phyloP scores from a whole-genome alignment of 1,140 invertebrate genomes.

The Drosophila mauritiana region DNA sequence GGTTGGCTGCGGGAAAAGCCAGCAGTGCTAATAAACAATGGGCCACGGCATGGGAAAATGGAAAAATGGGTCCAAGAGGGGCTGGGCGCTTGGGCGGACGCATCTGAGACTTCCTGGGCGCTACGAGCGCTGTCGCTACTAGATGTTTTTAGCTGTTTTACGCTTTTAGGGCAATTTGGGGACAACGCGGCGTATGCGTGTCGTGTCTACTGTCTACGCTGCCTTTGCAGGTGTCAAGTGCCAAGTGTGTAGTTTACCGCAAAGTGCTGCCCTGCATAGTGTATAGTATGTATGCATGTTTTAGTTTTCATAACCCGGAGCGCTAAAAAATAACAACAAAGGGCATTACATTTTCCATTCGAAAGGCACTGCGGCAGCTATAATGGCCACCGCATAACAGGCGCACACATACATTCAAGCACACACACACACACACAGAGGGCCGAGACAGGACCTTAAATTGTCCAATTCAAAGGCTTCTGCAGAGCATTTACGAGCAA shows the following conservation, averaged over 20 bases:
- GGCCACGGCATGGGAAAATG: slow-evolving; percentile 8
- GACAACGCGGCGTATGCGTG: slow-evolving; percentile 47
- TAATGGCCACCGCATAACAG: slow-evolving; percentile 38
- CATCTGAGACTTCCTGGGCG: slow-evolving; percentile 41
- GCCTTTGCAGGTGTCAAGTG: slow-evolving; percentile 58
- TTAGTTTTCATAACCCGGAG: slow-evolving; percentile 57
- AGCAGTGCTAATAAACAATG: slow-evolving; percentile 49
- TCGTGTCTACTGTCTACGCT: slow-evolving; percentile 30
- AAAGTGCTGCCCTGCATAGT: slow-evolving; percentile 23
- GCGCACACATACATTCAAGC: background rate
- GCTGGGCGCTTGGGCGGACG: slow-evolving; percentile 10
- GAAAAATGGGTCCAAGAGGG: slow-evolving; percentile 1
- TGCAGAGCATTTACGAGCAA: slow-evolving; percentile 45
- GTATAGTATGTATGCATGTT: slow-evolving; percentile 26
- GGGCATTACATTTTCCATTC: slow-evolving; percentile 35
- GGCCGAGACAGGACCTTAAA: slow-evolving; percentile 38
- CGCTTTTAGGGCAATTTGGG: slow-evolving; percentile 47
- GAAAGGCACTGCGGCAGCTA: slow-evolving; percentile 54
- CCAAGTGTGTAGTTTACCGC: slow-evolving; percentile 60
- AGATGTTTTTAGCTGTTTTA: slow-evolving; percentile 53
- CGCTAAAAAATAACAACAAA: slow-evolving; percentile 56
- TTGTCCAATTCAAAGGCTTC: slow-evolving; percentile 59
- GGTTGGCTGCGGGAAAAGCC: slow-evolving; percentile 17
- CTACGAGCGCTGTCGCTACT: slow-evolving; percentile 24
- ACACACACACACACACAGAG: background rate